Percentiles rank a stretch among this genome's conserved stretches.
phyloP scores from a whole-genome alignment of 1,140 invertebrate genomes.

The Periplaneta americana region DNA sequence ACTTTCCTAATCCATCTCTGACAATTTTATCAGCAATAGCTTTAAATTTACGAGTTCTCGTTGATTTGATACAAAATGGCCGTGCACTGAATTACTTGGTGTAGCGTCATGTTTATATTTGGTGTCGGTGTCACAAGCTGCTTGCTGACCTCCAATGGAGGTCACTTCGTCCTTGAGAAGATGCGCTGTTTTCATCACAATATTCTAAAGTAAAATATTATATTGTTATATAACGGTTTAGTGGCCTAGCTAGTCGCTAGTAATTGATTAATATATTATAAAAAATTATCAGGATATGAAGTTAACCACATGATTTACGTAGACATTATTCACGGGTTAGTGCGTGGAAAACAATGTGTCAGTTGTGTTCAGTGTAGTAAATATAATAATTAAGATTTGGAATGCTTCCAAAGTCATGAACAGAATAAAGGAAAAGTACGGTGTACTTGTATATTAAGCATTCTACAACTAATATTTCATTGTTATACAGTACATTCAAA shows the following conservation, averaged over 20 bases:
- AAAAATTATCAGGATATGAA: too few relatives aligned
- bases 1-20: too few relatives aligned
- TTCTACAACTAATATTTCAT: too few relatives aligned
- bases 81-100: too few relatives aligned
- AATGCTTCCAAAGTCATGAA: not conserved
- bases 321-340: not conserved
- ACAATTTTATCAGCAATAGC: not conserved
- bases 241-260: not conserved
- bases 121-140: not conserved
- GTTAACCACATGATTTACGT: too few relatives aligned
- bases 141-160: not conserved
- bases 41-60: not conserved
- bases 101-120: not conserved
- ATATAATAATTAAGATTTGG: not conserved
- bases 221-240: not conserved
- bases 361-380: not conserved
- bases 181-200: not conserved
- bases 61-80: not conserved
- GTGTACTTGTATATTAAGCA: too few relatives aligned
- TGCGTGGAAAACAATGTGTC: not conserved
- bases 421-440: not conserved
- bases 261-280: not conserved
- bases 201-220: too few relatives aligned
- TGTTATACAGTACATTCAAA: too few relatives aligned
- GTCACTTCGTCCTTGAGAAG: not conserved